phyloP scores from a whole-genome alignment of 2,113 vertebrate species.

The Maccullochella peelii region DNA sequence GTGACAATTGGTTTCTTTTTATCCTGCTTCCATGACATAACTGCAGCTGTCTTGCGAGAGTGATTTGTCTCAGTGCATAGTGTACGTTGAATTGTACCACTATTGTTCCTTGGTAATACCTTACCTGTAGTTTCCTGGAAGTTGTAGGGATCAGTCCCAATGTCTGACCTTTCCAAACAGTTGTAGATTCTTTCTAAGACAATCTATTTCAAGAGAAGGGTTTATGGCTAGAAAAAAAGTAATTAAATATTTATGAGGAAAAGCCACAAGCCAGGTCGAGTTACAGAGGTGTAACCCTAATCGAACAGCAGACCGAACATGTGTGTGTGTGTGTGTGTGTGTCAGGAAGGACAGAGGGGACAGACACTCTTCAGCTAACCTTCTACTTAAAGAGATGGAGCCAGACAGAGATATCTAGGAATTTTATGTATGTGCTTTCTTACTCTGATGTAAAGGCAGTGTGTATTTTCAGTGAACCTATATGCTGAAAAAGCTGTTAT shows the following conservation, averaged over 20 bases:
- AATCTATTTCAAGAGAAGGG: conserved; percentile 4
- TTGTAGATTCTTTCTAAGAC: conserved; percentile 2
- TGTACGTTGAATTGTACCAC: background rate
- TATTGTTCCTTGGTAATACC: background rate
- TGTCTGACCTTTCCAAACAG: background rate
- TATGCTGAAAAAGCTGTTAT: background rate
- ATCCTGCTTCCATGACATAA: background rate
- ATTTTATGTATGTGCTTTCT: background rate
- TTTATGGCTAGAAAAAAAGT: conserved; percentile 48
- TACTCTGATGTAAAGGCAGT: background rate
- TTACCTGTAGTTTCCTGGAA: background rate
- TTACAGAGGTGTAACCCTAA: conserved; percentile 83
- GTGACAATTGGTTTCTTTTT: background rate
- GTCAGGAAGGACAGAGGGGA: conserved; percentile 51
- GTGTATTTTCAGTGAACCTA: background rate
- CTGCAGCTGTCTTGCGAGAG: no score
- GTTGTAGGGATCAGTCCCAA: background rate
- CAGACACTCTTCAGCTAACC: conserved; percentile 43
- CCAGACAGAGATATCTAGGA: conserved; percentile 2
- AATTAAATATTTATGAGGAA: conserved; percentile 83
- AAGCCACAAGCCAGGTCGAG: conserved; percentile 69
- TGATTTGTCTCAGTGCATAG: background rate
- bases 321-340: conserved; percentile 35
- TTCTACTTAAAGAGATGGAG: conserved; percentile 6
- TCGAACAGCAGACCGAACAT: conserved; percentile 66